Evolutionary conservation across 2,797 vertebrate genomes (phyloP), one percentile per base, ranked within the genome.

Genomic region (Melanotaenia nigrans): DNA sequence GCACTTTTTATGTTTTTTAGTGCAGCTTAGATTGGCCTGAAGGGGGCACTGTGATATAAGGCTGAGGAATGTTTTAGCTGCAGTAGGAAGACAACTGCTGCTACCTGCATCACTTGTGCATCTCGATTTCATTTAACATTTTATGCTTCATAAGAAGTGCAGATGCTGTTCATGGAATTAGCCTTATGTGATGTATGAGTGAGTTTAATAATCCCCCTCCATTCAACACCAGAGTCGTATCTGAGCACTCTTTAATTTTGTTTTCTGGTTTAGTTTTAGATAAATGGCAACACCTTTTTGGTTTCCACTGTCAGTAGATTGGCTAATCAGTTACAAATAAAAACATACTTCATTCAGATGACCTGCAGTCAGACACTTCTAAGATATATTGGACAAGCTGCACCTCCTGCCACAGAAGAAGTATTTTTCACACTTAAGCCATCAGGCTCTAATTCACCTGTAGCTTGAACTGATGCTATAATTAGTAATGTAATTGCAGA

Each of bases 401-500:
- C 67, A 32, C 45, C 42, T 62, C 56, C 68, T 54, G 53, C 65
- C 20, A 47, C 55, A 36, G 42, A 38, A 24, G 49, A 33, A 51
- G 60, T 30, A 49, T 35, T 65, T 73, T 81, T 79, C 75, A 67
- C 70, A 59, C 71, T 71, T 82, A 64, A 77, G 49, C 58, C 65
- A 61, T 57, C 69, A 66, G 70, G 47, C 36, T 18, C 55, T 68
- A 66, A 78, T 85, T 87, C 85, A 90, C 85, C 89, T 91, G 83
- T 77, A 79, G 83, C 81, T 72, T 81, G 66, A 89, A 85, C 79
- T 73, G 70, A 82, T 75, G 80, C 89, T 92, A 89, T 90, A 88
- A 92, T 89, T 91, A 93, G 85, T 85, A 61, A 5, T 25, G 33
- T 89, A 78, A 89, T 78, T 90, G 78, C 73, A 75, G 76, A 78